phyloP scores from a whole-genome alignment of 2,888 invertebrate species.

The Patella depressa region DNA sequence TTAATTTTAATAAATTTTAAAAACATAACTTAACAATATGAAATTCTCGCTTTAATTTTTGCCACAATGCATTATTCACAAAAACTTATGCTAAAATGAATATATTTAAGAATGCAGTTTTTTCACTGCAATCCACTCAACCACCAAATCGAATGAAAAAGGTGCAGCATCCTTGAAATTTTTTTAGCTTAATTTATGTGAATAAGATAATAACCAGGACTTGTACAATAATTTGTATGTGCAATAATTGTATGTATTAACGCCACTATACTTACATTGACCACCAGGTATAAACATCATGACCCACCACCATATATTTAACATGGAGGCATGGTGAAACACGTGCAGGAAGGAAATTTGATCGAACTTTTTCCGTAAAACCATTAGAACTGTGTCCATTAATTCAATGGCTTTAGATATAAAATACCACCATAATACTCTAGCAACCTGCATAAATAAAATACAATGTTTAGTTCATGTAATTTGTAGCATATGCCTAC shows the following conservation, averaged over 20 bases:
- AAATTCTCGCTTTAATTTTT: too few relatives aligned
- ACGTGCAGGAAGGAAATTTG: slow-evolving; percentile 93
- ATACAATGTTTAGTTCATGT: too few relatives aligned
- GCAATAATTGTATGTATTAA: neutral
- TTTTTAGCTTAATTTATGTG: neutral
- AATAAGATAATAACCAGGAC: neutral
- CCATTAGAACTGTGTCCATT: slow-evolving; percentile 80
- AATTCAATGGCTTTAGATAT: slow-evolving; percentile 71
- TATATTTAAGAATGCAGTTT: too few relatives aligned
- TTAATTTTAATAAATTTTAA: too few relatives aligned
- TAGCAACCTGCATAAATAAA: slow-evolving; percentile 56
- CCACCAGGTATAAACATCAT: slow-evolving; percentile 70
- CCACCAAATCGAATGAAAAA: too few relatives aligned
- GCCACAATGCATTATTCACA: too few relatives aligned
- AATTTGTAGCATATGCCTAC: too few relatives aligned
- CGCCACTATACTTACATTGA: slow-evolving; percentile 79
- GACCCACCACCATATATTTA: slow-evolving; percentile 96
- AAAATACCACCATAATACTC: slow-evolving; percentile 69
- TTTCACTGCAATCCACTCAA: too few relatives aligned
- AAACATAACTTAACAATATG: too few relatives aligned
- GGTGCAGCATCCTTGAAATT: too few relatives aligned
- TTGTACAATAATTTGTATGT: neutral
- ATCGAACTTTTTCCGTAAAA: slow-evolving; percentile 89
- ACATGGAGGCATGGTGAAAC: slow-evolving; percentile 95
- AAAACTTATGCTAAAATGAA: too few relatives aligned